Conservation (phyloP, 2,797 vertebrate genomes). For the Aulostomus chinensis region DNA sequence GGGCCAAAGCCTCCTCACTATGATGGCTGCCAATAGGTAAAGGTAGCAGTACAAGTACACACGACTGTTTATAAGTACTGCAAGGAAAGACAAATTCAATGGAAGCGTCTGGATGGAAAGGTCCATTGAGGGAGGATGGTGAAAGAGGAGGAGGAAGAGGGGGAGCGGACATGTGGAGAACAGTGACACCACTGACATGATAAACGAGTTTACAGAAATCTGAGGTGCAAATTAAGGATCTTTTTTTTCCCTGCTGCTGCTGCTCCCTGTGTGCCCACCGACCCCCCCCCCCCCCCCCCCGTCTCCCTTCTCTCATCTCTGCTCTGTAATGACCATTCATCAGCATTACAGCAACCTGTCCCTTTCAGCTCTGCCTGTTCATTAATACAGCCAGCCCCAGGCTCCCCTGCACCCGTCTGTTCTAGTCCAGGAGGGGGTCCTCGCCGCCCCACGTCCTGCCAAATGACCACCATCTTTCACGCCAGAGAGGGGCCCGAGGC, state of each 20-base stretch:
- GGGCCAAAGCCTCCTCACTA: no score
- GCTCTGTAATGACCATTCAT: slow-evolving; percentile 85
- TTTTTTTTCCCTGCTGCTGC: slow-evolving; percentile 40
- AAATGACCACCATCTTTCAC: slow-evolving; percentile 85
- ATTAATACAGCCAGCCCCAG: slow-evolving; percentile 79
- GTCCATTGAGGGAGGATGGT: neutral
- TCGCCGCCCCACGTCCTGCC: slow-evolving; percentile 73
- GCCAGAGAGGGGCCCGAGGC: slow-evolving; percentile 63
- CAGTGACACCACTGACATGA: slow-evolving; percentile 72
- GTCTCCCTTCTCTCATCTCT: slow-evolving; percentile 60
- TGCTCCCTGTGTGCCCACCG: slow-evolving; percentile 57
- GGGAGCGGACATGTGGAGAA: slow-evolving; percentile 33
- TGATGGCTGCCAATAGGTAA: no score
- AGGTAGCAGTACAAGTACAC: no score
- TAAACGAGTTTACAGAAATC: slow-evolving; percentile 83
- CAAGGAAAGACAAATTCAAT: no score
- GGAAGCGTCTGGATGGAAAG: no score
- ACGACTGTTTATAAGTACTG: no score
- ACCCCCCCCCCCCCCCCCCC: slow-evolving; percentile 18
- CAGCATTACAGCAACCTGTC: slow-evolving; percentile 85
- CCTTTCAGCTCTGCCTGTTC: slow-evolving; percentile 77
- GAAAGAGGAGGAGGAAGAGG: no score
- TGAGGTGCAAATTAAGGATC: slow-evolving; percentile 79
- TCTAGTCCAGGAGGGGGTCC: slow-evolving; percentile 74
- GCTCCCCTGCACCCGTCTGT: slow-evolving; percentile 67